These are phyloP conservation scores for Zootermopsis nevadensis DNA, from an alignment of 2,888 invertebrate species.

Conservation along the genomic window DNA sequence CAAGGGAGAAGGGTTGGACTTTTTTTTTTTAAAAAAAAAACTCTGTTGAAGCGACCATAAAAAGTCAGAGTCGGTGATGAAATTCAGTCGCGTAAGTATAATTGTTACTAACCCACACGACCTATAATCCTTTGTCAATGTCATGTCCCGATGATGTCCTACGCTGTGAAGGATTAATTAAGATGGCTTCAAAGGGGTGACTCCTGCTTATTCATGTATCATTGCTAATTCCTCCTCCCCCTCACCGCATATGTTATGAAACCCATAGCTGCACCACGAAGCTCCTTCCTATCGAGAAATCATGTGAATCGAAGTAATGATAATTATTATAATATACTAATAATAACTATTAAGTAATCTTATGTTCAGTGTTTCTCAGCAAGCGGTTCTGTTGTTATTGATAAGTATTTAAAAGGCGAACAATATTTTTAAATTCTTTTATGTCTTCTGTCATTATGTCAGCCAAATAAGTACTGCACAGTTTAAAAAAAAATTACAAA, in stretches of 20 bases:
- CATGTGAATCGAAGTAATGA: no score
- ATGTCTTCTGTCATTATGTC: no score
- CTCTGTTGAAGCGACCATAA: not conserved
- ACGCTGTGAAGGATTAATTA: constrained; percentile 26
- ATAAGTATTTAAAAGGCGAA: no score
- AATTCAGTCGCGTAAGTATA: constrained; percentile 8
- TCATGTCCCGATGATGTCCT: constrained; percentile 31
- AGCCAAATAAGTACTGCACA: no score
- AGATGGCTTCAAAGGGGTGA: not conserved
- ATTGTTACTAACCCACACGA: constrained; percentile 31
- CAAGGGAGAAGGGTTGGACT: constrained; percentile 6
- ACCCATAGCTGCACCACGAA: no score
- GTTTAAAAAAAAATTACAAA: no score
- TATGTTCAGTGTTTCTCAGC: no score
- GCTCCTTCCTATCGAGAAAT: no score
- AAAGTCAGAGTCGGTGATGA: constrained; percentile 8
- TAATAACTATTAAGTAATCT: no score
- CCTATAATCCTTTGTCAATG: constrained; percentile 35
- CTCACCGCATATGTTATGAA: not conserved
- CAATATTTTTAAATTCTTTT: no score
- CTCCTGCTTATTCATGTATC: constrained; percentile 24
- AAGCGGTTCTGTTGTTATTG: no score
- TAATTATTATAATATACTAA: no score
- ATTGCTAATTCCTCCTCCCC: not conserved
- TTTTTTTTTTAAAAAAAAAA: not conserved